These are phyloP conservation scores for Trochalopteron elliotii DNA, from an alignment of 2,113 vertebrate genomes.

Conservation along the genomic window DNA sequence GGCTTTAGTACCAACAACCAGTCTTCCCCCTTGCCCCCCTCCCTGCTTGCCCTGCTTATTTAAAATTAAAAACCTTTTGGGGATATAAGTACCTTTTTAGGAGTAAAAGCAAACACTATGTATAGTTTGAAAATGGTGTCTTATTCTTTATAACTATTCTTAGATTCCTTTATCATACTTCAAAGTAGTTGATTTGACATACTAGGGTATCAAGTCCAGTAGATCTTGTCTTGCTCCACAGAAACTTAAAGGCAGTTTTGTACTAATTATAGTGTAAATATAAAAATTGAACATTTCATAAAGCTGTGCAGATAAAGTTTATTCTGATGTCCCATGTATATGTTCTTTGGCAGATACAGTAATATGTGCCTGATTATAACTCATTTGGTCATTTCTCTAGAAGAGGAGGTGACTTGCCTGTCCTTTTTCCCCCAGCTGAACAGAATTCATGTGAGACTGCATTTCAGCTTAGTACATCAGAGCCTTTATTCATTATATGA, in stretches of 20 bases:
- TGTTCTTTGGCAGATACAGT: slow-evolving; percentile 15
- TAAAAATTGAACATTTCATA: slow-evolving; percentile 51
- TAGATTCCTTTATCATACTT: slow-evolving; percentile 47
- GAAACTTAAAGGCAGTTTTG: slow-evolving; percentile 52
- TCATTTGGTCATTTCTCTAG: not conserved
- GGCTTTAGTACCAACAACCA: slow-evolving; percentile 87
- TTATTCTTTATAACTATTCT: slow-evolving; percentile 58
- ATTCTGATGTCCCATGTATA: not conserved
- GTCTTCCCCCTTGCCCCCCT: slow-evolving; percentile 66
- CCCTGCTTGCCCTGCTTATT: slow-evolving; percentile 24
- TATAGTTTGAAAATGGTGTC: slow-evolving; percentile 51
- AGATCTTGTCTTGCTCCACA: slow-evolving; percentile 54
- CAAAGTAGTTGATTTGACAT: slow-evolving; percentile 29
- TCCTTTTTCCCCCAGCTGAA: not conserved
- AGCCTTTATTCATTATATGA: not conserved
- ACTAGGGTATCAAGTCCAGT: slow-evolving; percentile 22
- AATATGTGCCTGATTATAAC: slow-evolving; percentile 12
- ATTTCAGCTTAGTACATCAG: not conserved
- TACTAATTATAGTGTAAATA: slow-evolving; percentile 63
- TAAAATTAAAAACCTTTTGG: slow-evolving; percentile 60
- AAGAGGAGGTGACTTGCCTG: not conserved
- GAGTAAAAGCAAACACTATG: slow-evolving; percentile 53
- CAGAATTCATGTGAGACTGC: not conserved
- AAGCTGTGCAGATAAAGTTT: slow-evolving; percentile 49
- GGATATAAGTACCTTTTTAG: slow-evolving; percentile 58